Evolutionary conservation across 2,888 invertebrate species (phyloP), one percentile per base, ranked within the genome.

Genomic region (Neria commutata): DNA sequence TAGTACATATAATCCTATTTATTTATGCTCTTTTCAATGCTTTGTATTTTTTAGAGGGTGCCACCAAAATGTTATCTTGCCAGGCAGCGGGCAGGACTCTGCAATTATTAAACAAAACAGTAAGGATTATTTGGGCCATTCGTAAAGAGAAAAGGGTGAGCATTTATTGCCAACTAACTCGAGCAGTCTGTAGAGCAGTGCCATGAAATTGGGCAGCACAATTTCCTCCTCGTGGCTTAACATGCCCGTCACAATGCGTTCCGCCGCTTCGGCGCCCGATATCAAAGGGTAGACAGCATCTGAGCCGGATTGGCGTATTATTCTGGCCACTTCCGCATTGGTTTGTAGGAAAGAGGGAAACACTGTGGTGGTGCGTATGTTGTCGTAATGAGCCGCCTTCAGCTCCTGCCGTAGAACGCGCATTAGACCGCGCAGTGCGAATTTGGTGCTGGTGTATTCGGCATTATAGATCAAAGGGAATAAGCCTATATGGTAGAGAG

Each of bases 341-440:
- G 81, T 77, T 16, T 65, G 54, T 23, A 83, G 65, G 59, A 83
- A 83, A 48, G 67, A 72, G 2, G 83, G 83, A 64, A 77, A 74
- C 0, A 77, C 73, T 2, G 71, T 73, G 8, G 67, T 67, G 2
- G 69, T 68, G 2, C 68, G 63, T 2, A 79, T 78, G 24, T 71
- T 59, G 0, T 61, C 52, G 17, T 62, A 68, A 0, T 71, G 61
- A 8, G 67, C 64, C 1, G 70, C 34, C 6, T 66, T 59, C 4
- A 83, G 47, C 50, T 83, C 83, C 47, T 67, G 48, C 2, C 72
- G 70, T 6, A 79, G 33, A 1, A 72, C 62, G 10, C 50, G 62
- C 78, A 82, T 81, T 16, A 81, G 68, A 0, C 77, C 78, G 6
- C 70, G 64, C 0, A 79, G 72, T 0, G 71, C 83, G 40, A 69